Conservation (phyloP, 2,888 invertebrate genomes). For the Calephelis perditalis region DNA sequence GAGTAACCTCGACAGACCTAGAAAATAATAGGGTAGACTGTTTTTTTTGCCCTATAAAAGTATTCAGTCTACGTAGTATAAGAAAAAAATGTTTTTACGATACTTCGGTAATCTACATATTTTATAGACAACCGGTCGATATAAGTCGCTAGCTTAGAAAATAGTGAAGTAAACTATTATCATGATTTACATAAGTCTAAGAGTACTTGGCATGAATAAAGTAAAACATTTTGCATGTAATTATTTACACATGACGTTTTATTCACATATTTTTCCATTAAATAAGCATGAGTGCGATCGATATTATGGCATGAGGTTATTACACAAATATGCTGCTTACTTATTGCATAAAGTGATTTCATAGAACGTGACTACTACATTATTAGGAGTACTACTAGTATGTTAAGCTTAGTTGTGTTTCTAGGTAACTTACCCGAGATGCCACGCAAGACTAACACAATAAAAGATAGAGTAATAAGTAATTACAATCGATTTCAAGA, state of each 20-base stretch:
- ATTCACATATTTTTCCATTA: background rate
- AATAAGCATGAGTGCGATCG: constrained; percentile 22
- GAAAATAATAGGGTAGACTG: no score
- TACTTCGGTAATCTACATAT: no score
- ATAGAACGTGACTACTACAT: constrained; percentile 41
- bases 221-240: no score
- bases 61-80: no score
- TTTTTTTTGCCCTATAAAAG: no score
- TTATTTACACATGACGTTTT: background rate
- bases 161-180: no score
- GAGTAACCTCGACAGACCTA: no score
- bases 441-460: constrained; percentile 29
- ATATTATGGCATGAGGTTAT: constrained; percentile 24
- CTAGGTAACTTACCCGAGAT: constrained; percentile 36
- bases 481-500: constrained; percentile 28
- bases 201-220: no score
- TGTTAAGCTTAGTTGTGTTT: constrained; percentile 50
- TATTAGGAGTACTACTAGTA: constrained; percentile 43
- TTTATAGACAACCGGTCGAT: constrained; percentile 5
- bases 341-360: constrained; percentile 22
- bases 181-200: no score
- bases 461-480: constrained; percentile 17
- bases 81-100: no score
- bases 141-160: background rate
- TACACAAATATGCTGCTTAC: constrained; percentile 23